Evolutionary conservation across 2,888 invertebrate species (phyloP).

Genomic region (Epistrophella euchroma): DNA sequence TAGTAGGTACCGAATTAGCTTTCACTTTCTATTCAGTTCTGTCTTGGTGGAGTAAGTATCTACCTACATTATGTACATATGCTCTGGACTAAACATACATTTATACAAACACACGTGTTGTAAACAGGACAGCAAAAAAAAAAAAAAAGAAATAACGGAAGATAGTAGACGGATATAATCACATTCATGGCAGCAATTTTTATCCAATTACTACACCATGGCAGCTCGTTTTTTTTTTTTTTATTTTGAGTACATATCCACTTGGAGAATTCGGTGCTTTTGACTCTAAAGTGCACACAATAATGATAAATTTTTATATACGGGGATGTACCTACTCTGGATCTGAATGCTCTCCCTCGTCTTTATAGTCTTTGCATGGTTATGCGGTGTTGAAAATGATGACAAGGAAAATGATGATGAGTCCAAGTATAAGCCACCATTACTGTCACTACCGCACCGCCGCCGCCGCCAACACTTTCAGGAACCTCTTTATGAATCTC

Average conservation of each 20-base stretch:
- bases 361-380: slow-evolving; percentile 21
- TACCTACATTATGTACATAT: not conserved
- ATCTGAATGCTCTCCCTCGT: slow-evolving; percentile 5
- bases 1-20: slow-evolving; percentile 35
- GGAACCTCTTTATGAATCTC: slow-evolving; percentile 32
- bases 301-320: slow-evolving; percentile 34
- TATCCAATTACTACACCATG: slow-evolving; percentile 68
- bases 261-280: slow-evolving; percentile 68
- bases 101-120: slow-evolving; percentile 35
- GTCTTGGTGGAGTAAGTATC: not conserved
- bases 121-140: not conserved
- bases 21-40: slow-evolving; percentile 61
- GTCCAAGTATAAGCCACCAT: slow-evolving; percentile 33
- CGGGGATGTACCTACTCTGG: not conserved
- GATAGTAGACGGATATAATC: slow-evolving; percentile 28
- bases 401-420: slow-evolving; percentile 9
- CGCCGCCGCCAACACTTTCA: slow-evolving; percentile 16
- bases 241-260: slow-evolving; percentile 42
- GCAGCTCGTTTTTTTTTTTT: slow-evolving; percentile 24
- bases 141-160: not conserved
- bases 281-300: slow-evolving; percentile 45
- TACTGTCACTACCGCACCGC: not conserved
- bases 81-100: not conserved
- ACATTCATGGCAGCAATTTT: slow-evolving; percentile 54
- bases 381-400: slow-evolving; percentile 10